Evolutionary conservation across 2,113 vertebrate species (phyloP), one percentile per base, ranked within the genome.

Genomic region (Leucopternis melanops): DNA sequence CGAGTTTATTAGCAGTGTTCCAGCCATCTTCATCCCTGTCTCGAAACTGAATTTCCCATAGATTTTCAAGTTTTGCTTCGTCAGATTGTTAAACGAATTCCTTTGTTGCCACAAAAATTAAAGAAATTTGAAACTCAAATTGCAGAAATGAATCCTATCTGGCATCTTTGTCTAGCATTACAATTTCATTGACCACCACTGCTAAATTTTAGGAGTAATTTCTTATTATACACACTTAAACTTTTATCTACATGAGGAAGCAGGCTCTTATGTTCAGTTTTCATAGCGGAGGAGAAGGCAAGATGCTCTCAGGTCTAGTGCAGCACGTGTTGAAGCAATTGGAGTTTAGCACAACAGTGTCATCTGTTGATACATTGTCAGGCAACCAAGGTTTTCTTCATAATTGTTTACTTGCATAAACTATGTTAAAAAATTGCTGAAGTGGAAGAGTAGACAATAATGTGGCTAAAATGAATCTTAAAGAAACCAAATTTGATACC

Each of bases 61-160:
- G 26, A 65, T 86, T 26, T 59, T 10, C 17, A 86, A 23, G 36
- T 70, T 93, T 32, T 66, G 20, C 20, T 92, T 86, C 55, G 38
- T 5, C 86, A 63, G 69, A 26, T 42, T 81, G 38, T 70, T 83
- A 58, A 90, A 83, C 50, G 45, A 57, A 61, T 83, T 90, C 44
- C 49, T 92, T 16, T 57, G 8, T 83, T 75, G 73, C 77, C 47
- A 49, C 69, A 92, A 94, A 90, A 95, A 88, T 65, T 75, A 59
- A 81, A 75, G 16, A 52, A 31, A 78, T 44, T 29, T 82, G 47
- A 90, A 54, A 90, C 87, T 89, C 95, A 75, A 90, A 66, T 95
- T 94, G 90, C 80, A 84, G 70, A 96, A 93, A 94, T 85, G 8
- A 95, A 95, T 95, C 63, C 70, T 78, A 34, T 92, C 81, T 85